Evolutionary conservation across 2,113 vertebrate genomes (phyloP), one percentile per base, ranked within the genome.

Genomic region (Melanocharis versteri): DNA sequence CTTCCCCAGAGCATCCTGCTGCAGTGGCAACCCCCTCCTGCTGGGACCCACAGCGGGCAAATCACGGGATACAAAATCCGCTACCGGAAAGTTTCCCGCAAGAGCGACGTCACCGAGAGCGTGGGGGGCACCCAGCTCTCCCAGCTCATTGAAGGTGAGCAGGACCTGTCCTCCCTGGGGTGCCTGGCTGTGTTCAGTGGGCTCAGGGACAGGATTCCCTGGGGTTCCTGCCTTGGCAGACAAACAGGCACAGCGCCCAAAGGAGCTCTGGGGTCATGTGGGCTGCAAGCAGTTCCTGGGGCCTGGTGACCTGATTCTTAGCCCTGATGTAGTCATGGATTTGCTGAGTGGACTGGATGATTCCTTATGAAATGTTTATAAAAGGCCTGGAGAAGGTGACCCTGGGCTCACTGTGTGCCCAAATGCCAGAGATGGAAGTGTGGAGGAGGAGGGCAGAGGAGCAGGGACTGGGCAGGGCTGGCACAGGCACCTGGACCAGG

Each of bases 1-100:
- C 40, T 87, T 75, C 79, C 54, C 6, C 90, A 99, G 99, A 99
- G 99, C 96, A 98, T 99, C 94, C 95, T 99, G 98, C 98, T 99
- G 23, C 98, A 99, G 89, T 99, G 99, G 99, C 99, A 99, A 94
- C 99, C 99, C 0, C 99, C 99, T 6, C 98, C 99, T 39, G 93
- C 96, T 0, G 98, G 98, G 2, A 97, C 98, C 27, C 99, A 99
- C 40, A 99, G 99, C 0, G 99, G 99, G 7, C 98, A 99, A 54
- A 99, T 99, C 94, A 98, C 97, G 1, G 98, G 98, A 31, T 99
- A 99, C 97, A 99, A 99, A 96, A 99, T 99, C 54, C 99, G 99
- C n/a, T 99, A 99, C 96, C 98, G 99, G 15, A 99, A 99, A 92
- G 98, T 98, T 20, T 98, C 98, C 39, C 98, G 99, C 45, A 99